A percentile compares a stretch with the other conserved stretches of the same genome.
These are phyloP conservation scores for Dolichoris vasculosae DNA, from an alignment of 1,140 invertebrate species.

Conservation along the genomic window DNA sequence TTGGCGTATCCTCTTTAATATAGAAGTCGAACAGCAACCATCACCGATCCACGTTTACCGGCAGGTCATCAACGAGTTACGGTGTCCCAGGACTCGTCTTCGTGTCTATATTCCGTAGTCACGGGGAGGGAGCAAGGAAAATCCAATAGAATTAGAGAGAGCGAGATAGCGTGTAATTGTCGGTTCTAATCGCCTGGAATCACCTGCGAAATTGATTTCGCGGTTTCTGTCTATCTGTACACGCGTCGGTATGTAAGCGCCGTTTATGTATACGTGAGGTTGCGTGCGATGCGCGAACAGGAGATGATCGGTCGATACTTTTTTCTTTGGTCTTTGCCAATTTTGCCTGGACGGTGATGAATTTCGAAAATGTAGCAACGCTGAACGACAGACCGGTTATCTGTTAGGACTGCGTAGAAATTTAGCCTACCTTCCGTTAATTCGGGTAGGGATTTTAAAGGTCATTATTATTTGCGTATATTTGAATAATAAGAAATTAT, in stretches of 20 bases:
- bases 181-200: constrained; percentile 46
- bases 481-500: too few relatives aligned
- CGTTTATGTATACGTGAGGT: background rate
- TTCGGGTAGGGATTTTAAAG: too few relatives aligned
- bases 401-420: too few relatives aligned
- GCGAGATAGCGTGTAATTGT: constrained; percentile 38
- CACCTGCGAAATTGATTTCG: constrained; percentile 52
- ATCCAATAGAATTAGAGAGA: constrained; percentile 9
- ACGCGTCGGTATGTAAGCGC: background rate
- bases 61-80: background rate
- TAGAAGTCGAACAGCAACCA: background rate
- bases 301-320: constrained; percentile 6
- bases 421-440: too few relatives aligned
- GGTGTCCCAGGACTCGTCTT: background rate
- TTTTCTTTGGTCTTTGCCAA: background rate
- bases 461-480: too few relatives aligned
- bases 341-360: too few relatives aligned
- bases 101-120: background rate
- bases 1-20: background rate
- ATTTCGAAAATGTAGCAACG: constrained; percentile 3
- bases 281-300: constrained; percentile 1
- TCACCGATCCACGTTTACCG: background rate
- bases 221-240: constrained; percentile 14
- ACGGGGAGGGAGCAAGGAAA: background rate
- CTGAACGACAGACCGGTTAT: background rate